A percentile compares a stretch with the other conserved stretches of the same genome.
Evolutionary conservation across 1,140 invertebrate species (phyloP).

Genomic region (Bombyx mori): ASM3026992v2 NC_085110.1:9078001-9078500

Average conservation of each 20-base stretch:
- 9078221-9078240: slow-evolving; percentile 51
- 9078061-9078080: slow-evolving; percentile 56
- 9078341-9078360: slow-evolving; percentile 64
- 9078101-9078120: slow-evolving; percentile 26
- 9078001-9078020: no score
- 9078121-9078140: slow-evolving; percentile 21
- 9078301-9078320: slow-evolving; percentile 54
- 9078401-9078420: no score
- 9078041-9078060: slow-evolving; percentile 53
- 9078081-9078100: slow-evolving; percentile 18
- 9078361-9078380: slow-evolving; percentile 1
- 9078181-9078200: slow-evolving; percentile 44
- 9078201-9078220: slow-evolving; percentile 59
- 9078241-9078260: slow-evolving; percentile 60
- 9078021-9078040: not conserved
- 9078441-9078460: no score
- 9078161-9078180: slow-evolving; percentile 52
- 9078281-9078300: slow-evolving; percentile 45
- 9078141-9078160: slow-evolving; percentile 25
- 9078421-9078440: no score
- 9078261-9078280: slow-evolving; percentile 61
- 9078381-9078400: no score
- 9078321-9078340: slow-evolving; percentile 54
- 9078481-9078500: no score
- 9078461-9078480: no score